phyloP scores from a whole-genome alignment of 2,888 invertebrate genomes.

The Lycocerus yunnanus region DNA sequence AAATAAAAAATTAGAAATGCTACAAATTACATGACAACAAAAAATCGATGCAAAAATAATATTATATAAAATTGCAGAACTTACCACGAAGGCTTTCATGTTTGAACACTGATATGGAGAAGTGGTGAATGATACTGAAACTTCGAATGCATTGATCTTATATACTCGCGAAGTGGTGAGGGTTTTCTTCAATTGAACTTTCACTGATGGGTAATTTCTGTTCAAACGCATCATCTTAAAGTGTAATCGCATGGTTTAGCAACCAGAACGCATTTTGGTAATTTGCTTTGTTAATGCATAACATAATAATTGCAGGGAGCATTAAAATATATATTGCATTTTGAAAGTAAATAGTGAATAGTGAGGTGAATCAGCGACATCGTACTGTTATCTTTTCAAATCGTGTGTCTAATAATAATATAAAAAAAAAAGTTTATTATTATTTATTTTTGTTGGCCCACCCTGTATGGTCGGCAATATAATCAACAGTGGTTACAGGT shows the following conservation, averaged over 20 bases:
- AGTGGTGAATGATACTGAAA: slow-evolving; percentile 17
- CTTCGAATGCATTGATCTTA: slow-evolving; percentile 1
- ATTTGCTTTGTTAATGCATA: slow-evolving; percentile 15
- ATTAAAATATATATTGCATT: not conserved
- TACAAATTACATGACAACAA: not conserved
- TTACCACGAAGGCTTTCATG: slow-evolving; percentile 21
- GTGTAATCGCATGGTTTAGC: slow-evolving; percentile 20
- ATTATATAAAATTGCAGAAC: not conserved
- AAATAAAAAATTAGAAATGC: not conserved
- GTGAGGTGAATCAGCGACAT: no score
- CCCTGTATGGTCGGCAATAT: no score
- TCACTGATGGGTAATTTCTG: slow-evolving; percentile 19
- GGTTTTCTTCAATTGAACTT: slow-evolving; percentile 13
- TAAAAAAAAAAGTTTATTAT: no score
- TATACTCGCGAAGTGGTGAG: slow-evolving; percentile 7
- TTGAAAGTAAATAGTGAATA: not conserved
- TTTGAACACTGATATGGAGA: slow-evolving; percentile 5
- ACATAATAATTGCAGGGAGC: not conserved
- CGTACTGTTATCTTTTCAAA: no score
- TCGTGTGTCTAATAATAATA: no score
- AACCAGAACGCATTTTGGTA: slow-evolving; percentile 21
- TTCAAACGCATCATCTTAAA: not conserved
- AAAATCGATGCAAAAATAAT: not conserved
- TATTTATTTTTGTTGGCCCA: no score
- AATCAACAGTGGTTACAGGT: no score